phyloP scores from a whole-genome alignment of 2,888 invertebrate genomes.

The Amiota mariae region DNA sequence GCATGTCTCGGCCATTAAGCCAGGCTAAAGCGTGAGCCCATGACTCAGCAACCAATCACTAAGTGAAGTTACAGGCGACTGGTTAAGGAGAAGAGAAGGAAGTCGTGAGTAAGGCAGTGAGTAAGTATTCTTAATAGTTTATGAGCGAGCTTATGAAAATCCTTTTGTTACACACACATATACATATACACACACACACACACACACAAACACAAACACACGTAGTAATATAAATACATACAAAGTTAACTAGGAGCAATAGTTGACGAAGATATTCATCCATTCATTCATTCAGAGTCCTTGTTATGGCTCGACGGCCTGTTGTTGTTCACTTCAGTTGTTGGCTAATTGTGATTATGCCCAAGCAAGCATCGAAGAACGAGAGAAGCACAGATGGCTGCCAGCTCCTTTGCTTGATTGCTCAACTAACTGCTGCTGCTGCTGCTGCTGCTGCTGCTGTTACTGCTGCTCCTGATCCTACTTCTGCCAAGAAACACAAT shows the following conservation, averaged over 20 bases:
- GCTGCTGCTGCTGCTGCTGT: neutral
- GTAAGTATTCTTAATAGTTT: constrained; percentile 53
- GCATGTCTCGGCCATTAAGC: constrained; percentile 27
- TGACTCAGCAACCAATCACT: neutral
- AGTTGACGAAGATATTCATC: constrained; percentile 1
- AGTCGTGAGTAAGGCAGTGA: constrained; percentile 16
- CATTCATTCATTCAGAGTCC: neutral
- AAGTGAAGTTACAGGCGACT: constrained; percentile 36
- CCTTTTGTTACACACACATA: constrained; percentile 61
- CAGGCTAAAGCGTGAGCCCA: neutral
- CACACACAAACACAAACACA: constrained; percentile 42
- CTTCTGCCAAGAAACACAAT: no score
- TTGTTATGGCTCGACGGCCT: neutral
- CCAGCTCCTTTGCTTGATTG: constrained; percentile 25
- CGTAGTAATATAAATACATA: neutral
- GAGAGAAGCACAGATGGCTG: constrained; percentile 20
- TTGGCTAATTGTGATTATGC: constrained; percentile 24
- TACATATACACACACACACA: constrained; percentile 47
- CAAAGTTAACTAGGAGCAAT: neutral
- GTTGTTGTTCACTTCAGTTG: neutral
- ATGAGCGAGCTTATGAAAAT: constrained; percentile 64
- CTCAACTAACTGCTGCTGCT: constrained; percentile 22
- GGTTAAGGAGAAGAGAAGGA: constrained; percentile 57
- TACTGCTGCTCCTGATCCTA: no score
- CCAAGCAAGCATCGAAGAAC: neutral